These are phyloP conservation scores for Apamea monoglypha DNA, from an alignment of 2,888 invertebrate genomes.

Conservation along the genomic window DNA sequence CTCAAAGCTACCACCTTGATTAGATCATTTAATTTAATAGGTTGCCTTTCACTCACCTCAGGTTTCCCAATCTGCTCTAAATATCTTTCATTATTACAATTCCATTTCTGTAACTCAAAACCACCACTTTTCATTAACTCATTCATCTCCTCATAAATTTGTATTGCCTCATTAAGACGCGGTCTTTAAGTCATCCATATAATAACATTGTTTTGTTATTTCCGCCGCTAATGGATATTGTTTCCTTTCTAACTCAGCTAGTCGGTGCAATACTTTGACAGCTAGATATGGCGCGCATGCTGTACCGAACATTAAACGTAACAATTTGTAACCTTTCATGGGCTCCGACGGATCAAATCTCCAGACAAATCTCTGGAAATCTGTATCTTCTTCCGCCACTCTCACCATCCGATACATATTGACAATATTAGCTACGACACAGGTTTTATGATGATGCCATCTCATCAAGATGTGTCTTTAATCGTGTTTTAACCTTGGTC, in stretches of 20 bases:
- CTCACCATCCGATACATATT: background rate
- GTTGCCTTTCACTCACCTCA: background rate
- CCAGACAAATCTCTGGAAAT: background rate
- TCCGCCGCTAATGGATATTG: too few relatives aligned
- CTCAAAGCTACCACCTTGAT: background rate
- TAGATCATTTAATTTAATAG: background rate
- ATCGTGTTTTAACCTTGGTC: background rate
- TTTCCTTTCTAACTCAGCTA: too few relatives aligned
- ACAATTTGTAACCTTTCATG: background rate
- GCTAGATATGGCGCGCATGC: too few relatives aligned
- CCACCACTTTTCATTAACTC: too few relatives aligned
- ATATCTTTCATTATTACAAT: background rate
- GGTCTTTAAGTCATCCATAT: too few relatives aligned
- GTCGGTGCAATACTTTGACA: too few relatives aligned
- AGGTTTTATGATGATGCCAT: background rate
- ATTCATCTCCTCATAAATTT: too few relatives aligned
- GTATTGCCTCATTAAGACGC: too few relatives aligned
- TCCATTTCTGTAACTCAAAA: background rate
- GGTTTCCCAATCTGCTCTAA: background rate
- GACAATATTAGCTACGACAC: background rate
- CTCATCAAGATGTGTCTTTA: background rate
- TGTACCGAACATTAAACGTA: background rate
- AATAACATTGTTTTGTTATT: too few relatives aligned
- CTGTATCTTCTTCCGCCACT: background rate
- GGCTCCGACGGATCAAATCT: background rate